A percentile compares a stretch with the other conserved stretches of the same genome.
Evolutionary conservation across 2,888 invertebrate genomes (phyloP).

Genomic region (Tridacna crocea): DNA sequence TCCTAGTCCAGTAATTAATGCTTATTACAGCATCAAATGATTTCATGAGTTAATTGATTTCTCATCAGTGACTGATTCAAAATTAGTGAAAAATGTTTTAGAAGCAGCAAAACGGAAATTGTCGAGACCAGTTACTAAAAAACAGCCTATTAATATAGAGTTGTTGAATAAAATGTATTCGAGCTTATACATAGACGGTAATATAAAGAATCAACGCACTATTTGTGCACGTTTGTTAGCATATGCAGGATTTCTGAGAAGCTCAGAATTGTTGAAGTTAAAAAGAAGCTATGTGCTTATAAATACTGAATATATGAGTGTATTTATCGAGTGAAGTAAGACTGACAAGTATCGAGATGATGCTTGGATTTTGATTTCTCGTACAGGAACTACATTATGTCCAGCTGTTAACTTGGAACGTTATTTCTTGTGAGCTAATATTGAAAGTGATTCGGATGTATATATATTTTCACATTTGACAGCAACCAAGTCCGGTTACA

Average conservation of each 20-base stretch:
- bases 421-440: background rate
- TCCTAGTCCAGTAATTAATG: background rate
- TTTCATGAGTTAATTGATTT: background rate
- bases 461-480: background rate
- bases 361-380: background rate
- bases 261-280: no score
- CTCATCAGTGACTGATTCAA: conserved; percentile 7
- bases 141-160: conserved; percentile 5
- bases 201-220: conserved; percentile 26
- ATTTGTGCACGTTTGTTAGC: conserved; percentile 21
- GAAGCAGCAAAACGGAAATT: conserved; percentile 41
- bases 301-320: no score
- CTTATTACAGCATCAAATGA: background rate
- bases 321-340: no score
- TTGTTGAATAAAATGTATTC: background rate
- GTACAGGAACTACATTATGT: background rate
- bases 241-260: conserved; percentile 30
- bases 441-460: background rate
- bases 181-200: background rate
- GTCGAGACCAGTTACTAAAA: no score
- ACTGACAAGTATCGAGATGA: conserved; percentile 13
- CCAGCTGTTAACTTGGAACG: conserved; percentile 2
- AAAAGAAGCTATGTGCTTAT: no score
- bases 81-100: conserved; percentile 20
- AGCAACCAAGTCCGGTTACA: background rate